Evolutionary conservation across 2,888 invertebrate species (phyloP).

Genomic region (Clusia tigrina): DNA sequence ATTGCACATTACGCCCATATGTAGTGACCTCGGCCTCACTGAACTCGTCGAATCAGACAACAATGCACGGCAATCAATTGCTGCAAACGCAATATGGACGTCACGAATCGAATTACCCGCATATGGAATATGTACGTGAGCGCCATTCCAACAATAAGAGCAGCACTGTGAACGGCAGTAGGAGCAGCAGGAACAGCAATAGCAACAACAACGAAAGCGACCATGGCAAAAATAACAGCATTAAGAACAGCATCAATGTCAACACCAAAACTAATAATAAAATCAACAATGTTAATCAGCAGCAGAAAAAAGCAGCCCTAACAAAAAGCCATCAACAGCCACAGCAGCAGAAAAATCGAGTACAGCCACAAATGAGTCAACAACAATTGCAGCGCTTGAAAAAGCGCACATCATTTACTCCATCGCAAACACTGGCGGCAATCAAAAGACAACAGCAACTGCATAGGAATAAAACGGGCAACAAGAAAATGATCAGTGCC

Average conservation of each 20-base stretch:
- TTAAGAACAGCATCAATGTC: conserved; percentile 31
- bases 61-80: conserved; percentile 65
- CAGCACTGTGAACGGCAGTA: conserved; percentile 18
- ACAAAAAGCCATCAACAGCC: conserved; percentile 30
- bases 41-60: conserved; percentile 65
- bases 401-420: conserved; percentile 62
- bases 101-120: conserved; percentile 64
- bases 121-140: conserved; percentile 65
- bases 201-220: conserved; percentile 24
- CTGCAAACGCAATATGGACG: conserved; percentile 62
- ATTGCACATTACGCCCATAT: conserved; percentile 82
- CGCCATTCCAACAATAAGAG: conserved; percentile 42
- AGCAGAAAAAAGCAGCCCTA: conserved; percentile 35
- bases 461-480: conserved; percentile 25
- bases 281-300: conserved; percentile 35
- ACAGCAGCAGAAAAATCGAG: conserved; percentile 36
- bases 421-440: conserved; percentile 59
- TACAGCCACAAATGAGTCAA: conserved; percentile 39
- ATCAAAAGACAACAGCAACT: conserved; percentile 52
- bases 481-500: not conserved
- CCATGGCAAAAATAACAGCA: conserved; percentile 16
- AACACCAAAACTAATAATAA: conserved; percentile 43
- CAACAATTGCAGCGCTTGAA: conserved; percentile 56
- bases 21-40: conserved; percentile 66
- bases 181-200: conserved; percentile 15